Evolutionary conservation across 2,888 invertebrate species (phyloP), one percentile per base, ranked within the genome.

Genomic region (Sminthurinus aureus): DNA sequence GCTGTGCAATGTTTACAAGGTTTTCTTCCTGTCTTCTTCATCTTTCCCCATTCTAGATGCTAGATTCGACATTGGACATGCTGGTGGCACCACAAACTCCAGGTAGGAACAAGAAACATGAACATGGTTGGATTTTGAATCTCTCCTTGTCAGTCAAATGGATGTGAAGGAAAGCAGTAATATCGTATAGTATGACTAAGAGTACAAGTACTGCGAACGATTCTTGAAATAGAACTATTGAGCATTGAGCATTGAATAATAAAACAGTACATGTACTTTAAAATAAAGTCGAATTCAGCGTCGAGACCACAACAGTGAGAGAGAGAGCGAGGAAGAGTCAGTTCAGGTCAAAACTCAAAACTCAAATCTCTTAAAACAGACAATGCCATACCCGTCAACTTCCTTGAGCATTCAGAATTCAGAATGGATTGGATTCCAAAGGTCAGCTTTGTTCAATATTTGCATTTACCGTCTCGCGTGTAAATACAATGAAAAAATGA

Each of bases 71-170:
- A 6, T 38, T 38, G 3, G 22, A 52, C 73, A 81, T 52, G 73
- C 81, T 82, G 38, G 66, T 82, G 76, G 82, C 82, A 76, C 82
- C 82, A 81, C 64, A 76, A 26, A 50, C 82, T 76, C 82, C 82
- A 76, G 77, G 82, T 81, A 81, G 82, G 22, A 81, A 74, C 81
- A 51, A 58, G 58, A 58, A 81, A 74, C 81, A 51, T 58, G 58
- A 64, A 81, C 71, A 52, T 58, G 64, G 76, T 38, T 38, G 6
- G 38, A 38, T 6, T 26, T 79, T 9, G 15, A 11, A 38, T 38
- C 38, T 50, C 51, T 52, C 51, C 6, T 20, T 76, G 76, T 58
- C 76, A 76, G 76, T 76, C 76, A 75, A n/a, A 71, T 11, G 20
- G 1, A 13, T 71, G 2, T 11, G 6, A 15, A 26, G 71, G n/a